Base-by-base conservation (phyloP, 1,140 invertebrate genomes). In the Acyrthosiphon pisum region DNA sequence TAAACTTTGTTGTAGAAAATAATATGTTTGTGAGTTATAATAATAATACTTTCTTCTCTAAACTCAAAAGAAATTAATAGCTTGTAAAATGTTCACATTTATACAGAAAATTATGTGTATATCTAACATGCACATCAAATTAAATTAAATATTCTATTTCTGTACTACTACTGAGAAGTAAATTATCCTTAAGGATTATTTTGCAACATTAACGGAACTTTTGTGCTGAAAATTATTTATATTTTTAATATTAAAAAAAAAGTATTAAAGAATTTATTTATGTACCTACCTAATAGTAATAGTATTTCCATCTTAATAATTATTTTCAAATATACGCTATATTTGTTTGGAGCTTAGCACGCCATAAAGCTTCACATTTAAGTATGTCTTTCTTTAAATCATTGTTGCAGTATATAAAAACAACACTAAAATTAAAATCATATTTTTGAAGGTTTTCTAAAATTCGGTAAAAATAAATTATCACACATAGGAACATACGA, bases 71-170 rank as follows among this genome's bases (percentile, higher is more conserved):
- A 37, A 89, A 89, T 89, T 53, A 37, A 35, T 35, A 35, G 20
- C 48, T 89, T 89, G 18, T 37, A 89, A 89, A 35, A 53, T 35
- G 90, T 92, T 26, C 83, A 93, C n/a, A 56, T 93, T 48, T 48
- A 60, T 20, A 56, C 60, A 41, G 76, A 83, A 56, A 35, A 30
- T 23, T 81, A n/a, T 90, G 92, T 87, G 23, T 84, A 44, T 44
- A 84, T 87, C 44, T 68, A n/a, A 76, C 14, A n/a, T n/a, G 60
- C n/a, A n/a, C 46, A n/a, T 87, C 46, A 87, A 48, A 48, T 87
- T 48, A 87, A 87, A 87, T 87, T 87, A 48, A 87, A 87, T n/a
- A 87, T n/a, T 46, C 26, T 87, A 30, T 87, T 87, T 50, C 44
- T n/a, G 46, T 8, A 48, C 44, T 35, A n/a, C 26, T 14, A 35